phyloP scores from a whole-genome alignment of 2,113 vertebrate species.

The Raphicerus campestris region DNA sequence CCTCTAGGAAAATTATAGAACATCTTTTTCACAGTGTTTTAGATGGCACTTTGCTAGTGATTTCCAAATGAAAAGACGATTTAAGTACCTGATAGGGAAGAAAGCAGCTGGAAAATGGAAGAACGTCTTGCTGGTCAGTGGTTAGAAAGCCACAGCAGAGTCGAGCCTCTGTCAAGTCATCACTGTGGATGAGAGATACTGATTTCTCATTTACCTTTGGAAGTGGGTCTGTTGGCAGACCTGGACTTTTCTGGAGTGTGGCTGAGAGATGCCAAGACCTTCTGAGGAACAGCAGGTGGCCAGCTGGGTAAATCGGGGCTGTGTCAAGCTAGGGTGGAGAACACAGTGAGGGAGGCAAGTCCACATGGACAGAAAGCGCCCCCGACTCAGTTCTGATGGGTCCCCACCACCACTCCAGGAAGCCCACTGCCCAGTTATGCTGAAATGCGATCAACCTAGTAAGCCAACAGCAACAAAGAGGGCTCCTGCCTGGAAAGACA shows the following conservation, averaged over 20 bases:
- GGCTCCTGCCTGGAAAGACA: not conserved
- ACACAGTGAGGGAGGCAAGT: not conserved
- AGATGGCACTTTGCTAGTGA: not conserved
- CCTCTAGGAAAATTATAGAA: not conserved
- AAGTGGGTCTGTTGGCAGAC: not conserved
- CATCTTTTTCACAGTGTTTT: not conserved
- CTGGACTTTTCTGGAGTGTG: not conserved
- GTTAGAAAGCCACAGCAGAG: not conserved
- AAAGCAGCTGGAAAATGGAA: not conserved
- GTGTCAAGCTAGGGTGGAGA: not conserved
- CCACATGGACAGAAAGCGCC: not conserved
- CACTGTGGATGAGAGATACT: not conserved
- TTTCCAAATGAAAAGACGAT: not conserved
- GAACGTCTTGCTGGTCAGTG: not conserved
- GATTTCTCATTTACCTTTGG: not conserved
- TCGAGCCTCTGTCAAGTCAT: not conserved
- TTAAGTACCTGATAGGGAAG: not conserved
- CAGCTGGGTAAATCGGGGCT: not conserved
- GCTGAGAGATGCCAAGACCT: not conserved
- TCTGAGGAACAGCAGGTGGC: not conserved
- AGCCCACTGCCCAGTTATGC: not conserved
- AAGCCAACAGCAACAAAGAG: not conserved
- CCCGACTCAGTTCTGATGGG: rapidly evolving
- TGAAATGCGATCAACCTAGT: not conserved
- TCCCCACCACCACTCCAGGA: not conserved